phyloP scores from a whole-genome alignment of 1,140 invertebrate genomes.

The Apis mellifera region DNA sequence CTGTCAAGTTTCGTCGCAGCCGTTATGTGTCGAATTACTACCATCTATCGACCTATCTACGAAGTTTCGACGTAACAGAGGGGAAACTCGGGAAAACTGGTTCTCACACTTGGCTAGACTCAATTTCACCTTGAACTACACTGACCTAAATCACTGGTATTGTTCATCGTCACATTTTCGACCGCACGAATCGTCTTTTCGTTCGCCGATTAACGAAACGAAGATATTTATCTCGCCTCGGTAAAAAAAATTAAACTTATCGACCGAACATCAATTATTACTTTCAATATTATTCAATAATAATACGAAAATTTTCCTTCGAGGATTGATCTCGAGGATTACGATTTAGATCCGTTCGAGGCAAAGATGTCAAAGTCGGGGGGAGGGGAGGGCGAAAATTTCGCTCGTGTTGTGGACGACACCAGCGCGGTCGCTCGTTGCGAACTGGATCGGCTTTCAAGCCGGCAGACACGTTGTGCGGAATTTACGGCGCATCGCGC shows the following conservation, averaged over 20 bases:
- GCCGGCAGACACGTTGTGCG: slow-evolving; percentile 52
- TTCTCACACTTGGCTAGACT: slow-evolving; percentile 3
- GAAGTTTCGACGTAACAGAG: slow-evolving; percentile 1
- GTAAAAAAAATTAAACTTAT: no score
- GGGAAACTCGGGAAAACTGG: slow-evolving; percentile 24
- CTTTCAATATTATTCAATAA: background rate
- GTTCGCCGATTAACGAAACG: background rate
- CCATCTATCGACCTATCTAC: slow-evolving; percentile 14
- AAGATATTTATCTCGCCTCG: background rate
- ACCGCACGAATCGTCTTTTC: background rate
- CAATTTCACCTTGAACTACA: slow-evolving; percentile 41
- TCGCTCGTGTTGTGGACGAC: slow-evolving; percentile 5
- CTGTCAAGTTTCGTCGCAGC: background rate
- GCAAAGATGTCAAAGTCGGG: background rate
- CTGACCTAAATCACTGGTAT: slow-evolving; percentile 33
- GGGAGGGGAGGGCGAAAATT: no score
- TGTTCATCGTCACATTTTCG: slow-evolving; percentile 4
- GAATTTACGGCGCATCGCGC: slow-evolving; percentile 61
- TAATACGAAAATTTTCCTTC: background rate
- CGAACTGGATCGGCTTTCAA: slow-evolving; percentile 59
- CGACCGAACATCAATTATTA: background rate
- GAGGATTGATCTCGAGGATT: background rate
- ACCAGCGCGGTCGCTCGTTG: slow-evolving; percentile 53
- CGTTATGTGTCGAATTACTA: background rate
- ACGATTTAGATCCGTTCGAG: background rate